These are phyloP conservation scores for Oscheius sp. DNA, from an alignment of 1,140 invertebrate species.

Conservation along the genomic window DNA sequence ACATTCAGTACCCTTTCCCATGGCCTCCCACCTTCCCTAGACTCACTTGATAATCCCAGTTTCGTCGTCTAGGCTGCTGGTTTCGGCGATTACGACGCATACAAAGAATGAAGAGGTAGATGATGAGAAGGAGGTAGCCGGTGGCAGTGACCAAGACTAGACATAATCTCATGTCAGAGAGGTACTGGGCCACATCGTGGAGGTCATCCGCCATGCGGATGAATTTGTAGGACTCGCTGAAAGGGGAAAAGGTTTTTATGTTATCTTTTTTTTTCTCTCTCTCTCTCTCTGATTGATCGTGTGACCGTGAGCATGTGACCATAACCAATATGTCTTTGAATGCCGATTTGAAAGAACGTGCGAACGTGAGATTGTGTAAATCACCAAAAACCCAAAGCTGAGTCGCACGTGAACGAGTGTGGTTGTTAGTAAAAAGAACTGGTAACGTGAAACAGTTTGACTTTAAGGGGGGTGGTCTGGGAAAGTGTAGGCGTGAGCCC, in stretches of 20 bases:
- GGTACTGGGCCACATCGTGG: conserved; percentile 48
- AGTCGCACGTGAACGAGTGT: too few relatives aligned
- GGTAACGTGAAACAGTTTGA: too few relatives aligned
- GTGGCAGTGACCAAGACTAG: conserved; percentile 20
- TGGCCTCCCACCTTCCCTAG: background rate
- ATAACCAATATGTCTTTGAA: too few relatives aligned
- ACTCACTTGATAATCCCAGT: conserved; percentile 27
- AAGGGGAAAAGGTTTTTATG: background rate
- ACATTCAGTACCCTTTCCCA: background rate
- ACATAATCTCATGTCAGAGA: conserved; percentile 44
- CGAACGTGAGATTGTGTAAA: too few relatives aligned
- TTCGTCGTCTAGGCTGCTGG: background rate
- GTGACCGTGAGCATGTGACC: too few relatives aligned
- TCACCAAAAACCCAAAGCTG: too few relatives aligned
- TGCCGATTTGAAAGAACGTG: too few relatives aligned
- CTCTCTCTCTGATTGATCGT: too few relatives aligned
- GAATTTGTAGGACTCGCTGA: conserved; percentile 57
- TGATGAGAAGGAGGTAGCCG: conserved; percentile 40
- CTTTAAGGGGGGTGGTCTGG: too few relatives aligned
- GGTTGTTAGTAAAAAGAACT: too few relatives aligned
- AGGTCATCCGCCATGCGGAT: conserved; percentile 55
- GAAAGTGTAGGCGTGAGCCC: too few relatives aligned
- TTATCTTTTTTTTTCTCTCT: too few relatives aligned
- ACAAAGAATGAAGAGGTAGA: conserved; percentile 43
- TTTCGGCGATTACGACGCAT: conserved; percentile 41